These are phyloP conservation scores for Pollenia amentaria DNA, from an alignment of 2,888 invertebrate species.

Conservation along the genomic window DNA sequence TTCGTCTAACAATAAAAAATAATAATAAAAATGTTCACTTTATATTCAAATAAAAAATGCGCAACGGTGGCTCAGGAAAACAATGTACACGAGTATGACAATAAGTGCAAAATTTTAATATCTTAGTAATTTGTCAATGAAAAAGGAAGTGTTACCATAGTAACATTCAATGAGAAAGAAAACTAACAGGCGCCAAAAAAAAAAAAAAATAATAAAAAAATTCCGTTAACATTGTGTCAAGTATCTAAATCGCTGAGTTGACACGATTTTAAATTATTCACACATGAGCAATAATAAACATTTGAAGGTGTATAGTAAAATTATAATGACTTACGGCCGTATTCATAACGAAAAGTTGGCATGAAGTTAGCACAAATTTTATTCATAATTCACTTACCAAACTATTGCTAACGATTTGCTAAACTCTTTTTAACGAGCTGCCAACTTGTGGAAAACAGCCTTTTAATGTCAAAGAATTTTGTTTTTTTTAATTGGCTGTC, in stretches of 20 bases:
- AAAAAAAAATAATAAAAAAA: constrained; percentile 27
- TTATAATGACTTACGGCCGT: no score
- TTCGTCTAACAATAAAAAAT: neutral
- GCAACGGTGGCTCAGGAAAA: neutral
- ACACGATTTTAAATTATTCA: neutral
- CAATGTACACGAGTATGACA: neutral
- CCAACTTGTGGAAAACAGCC: no score
- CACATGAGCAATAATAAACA: neutral
- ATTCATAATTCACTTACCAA: no score
- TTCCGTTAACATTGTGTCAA: neutral
- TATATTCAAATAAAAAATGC: constrained; percentile 7
- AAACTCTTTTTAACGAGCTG: no score
- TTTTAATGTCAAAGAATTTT: no score
- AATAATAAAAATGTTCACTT: neutral
- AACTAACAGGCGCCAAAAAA: neutral
- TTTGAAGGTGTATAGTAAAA: no score
- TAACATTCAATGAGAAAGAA: neutral
- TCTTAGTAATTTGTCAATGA: neutral
- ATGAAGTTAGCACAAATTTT: no score
- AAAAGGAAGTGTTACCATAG: no score
- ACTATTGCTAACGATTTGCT: no score
- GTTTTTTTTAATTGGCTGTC: no score
- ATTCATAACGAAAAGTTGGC: no score
- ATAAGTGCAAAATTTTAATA: no score
- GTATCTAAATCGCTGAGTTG: neutral